Base-by-base conservation (phyloP, 2,797 vertebrate species). In the Sciurus vulgaris region DNA sequence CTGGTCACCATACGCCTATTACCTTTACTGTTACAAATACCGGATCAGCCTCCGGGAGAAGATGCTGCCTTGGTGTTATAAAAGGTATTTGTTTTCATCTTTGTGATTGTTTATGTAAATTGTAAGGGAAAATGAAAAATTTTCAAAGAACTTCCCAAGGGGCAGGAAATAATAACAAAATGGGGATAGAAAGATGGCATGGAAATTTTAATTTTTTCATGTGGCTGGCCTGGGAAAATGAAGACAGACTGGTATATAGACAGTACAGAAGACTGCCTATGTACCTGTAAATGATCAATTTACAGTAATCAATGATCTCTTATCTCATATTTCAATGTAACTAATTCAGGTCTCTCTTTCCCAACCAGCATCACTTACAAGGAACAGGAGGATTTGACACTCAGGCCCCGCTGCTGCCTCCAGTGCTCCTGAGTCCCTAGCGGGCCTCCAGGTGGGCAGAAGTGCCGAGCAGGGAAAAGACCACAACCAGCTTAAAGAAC, bases 401-500 rank as follows among this genome's bases (percentile, higher is more conserved):
- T 97, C 61, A 82, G 93, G 87, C 98, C 98, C 91, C 97, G 95
- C 28, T 96, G 47, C 96, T 98, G 98, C 95, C 96, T 96, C 81
- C 98, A 96, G 97, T 98, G 98, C 76, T 98, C 98, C 98, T 98
- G 98, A 98, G 97, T 97, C 95, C 44, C 90, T 28, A 87, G 96
- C 22, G 15, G 89, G 97, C 10, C 94, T 94, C 95, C 96, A 86
- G 72, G 91, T 59, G 87, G 81, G 91, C 82, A 94, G 82, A 59
- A 81, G 82, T 67, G 86, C 96, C 26, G 13, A 88, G 9, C 86
- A 92, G 77, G 87, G 87, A 81, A 87, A 95, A 93, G 92, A 97
- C 61, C 61, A 86, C 3, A 0, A 77, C n/a, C 91, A 65, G 86
- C 94, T 97, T 33, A 91, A 96, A 78, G 95, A 98, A 93, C 26